phyloP scores from a whole-genome alignment of 2,113 vertebrate genomes.

The Psittacula cyanocephala region DNA sequence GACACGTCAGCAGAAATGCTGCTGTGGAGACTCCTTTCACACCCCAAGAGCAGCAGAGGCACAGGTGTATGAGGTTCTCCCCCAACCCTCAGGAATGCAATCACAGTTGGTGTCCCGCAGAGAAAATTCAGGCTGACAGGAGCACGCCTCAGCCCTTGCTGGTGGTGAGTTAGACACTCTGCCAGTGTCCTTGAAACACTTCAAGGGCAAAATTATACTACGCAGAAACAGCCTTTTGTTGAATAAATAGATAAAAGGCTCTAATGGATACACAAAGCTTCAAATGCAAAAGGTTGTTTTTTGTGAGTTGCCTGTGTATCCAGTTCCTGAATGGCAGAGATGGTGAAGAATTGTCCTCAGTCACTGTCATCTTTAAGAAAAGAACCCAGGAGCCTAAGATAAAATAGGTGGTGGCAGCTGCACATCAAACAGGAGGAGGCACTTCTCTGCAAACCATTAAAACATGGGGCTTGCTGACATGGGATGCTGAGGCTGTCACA shows the following conservation, averaged over 20 bases:
- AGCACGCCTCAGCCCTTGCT: not conserved
- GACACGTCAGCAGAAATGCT: not conserved
- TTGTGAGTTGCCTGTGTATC: not conserved
- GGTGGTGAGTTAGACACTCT: not conserved
- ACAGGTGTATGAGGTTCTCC: rapidly evolving
- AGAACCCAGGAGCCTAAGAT: not conserved
- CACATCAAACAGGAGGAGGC: not conserved
- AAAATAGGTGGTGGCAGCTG: not conserved
- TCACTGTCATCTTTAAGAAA: not conserved
- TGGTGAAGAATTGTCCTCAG: not conserved
- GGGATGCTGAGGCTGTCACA: not conserved
- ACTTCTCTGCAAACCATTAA: not conserved
- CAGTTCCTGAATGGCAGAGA: not conserved
- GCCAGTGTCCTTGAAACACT: not conserved
- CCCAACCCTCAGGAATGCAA: not conserved
- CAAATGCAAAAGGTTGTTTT: not conserved
- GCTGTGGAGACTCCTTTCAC: not conserved
- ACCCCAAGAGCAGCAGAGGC: not conserved
- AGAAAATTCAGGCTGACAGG: not conserved
- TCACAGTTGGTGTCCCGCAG: not conserved
- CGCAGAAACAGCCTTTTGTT: not conserved
- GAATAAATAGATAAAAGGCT: not conserved
- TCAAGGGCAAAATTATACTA: not conserved
- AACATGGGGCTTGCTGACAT: not conserved
- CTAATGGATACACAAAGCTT: not conserved